phyloP scores from a whole-genome alignment of 2,888 invertebrate species.

The Drosophila planitibia region DNA sequence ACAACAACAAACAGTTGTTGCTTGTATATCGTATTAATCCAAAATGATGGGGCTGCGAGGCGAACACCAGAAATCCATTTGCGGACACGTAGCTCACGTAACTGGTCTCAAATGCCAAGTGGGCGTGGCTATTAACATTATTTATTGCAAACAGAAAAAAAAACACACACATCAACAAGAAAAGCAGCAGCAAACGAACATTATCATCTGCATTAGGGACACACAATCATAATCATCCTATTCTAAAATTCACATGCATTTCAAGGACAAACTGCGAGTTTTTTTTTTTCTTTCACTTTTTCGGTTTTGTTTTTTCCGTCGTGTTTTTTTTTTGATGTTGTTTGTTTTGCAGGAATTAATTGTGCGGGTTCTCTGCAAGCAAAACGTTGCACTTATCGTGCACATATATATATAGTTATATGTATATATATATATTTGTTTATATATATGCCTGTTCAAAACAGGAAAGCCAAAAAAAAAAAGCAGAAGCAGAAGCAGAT shows the following conservation, averaged over 20 bases:
- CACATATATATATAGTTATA: constrained; percentile 19
- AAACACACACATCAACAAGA: neutral
- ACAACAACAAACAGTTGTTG: constrained; percentile 1
- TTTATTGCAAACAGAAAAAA: constrained; percentile 17
- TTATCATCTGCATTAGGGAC: constrained; percentile 27
- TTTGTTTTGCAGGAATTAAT: constrained; percentile 66
- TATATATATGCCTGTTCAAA: constrained; percentile 15
- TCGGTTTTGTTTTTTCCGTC: neutral
- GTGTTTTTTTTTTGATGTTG: constrained; percentile 22
- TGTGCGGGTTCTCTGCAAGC: constrained; percentile 69
- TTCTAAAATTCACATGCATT: constrained; percentile 73
- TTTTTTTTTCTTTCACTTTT: constrained; percentile 4
- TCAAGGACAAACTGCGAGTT: constrained; percentile 69
- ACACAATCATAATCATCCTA: constrained; percentile 22
- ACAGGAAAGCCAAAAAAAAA: constrained; percentile 63
- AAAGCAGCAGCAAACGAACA: neutral
- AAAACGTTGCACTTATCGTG: constrained; percentile 39
- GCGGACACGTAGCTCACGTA: constrained; percentile 60
- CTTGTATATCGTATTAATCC: constrained; percentile 10
- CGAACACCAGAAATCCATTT: constrained; percentile 43
- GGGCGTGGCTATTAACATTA: constrained; percentile 46
- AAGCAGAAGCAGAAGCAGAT: constrained; percentile 26
- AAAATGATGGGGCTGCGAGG: constrained; percentile 1
- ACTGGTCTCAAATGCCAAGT: constrained; percentile 17
- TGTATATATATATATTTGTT: neutral